phyloP scores from a whole-genome alignment of 2,113 vertebrate species.

The Donacobius atricapilla region DNA sequence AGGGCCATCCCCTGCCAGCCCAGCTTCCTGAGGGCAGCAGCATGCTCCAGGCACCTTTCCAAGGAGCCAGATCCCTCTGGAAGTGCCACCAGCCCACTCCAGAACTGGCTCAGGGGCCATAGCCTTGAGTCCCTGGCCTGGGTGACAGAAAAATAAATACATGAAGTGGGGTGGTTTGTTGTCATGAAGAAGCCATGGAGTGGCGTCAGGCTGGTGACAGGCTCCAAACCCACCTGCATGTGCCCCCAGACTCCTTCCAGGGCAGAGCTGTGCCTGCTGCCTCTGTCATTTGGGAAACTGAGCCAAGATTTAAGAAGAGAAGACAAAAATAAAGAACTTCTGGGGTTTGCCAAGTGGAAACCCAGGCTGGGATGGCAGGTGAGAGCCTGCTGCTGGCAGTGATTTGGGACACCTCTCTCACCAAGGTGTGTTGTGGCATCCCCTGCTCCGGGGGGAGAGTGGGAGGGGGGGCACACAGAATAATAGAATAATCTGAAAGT shows the following conservation, averaged over 20 bases:
- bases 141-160: background rate
- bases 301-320: background rate
- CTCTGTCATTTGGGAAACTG: background rate
- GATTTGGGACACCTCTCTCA: background rate
- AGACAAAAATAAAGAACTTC: background rate
- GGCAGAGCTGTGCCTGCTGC: background rate
- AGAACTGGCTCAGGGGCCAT: background rate
- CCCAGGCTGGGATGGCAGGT: background rate
- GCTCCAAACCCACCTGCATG: background rate
- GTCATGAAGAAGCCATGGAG: background rate
- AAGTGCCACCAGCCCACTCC: background rate
- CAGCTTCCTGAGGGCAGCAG: background rate
- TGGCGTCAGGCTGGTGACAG: background rate
- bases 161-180: background rate
- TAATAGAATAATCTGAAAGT: background rate
- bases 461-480: accelerated
- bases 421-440: background rate
- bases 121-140: background rate
- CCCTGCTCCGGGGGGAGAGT: background rate
- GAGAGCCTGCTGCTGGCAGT: background rate
- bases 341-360: background rate
- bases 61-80: background rate
- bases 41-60: background rate
- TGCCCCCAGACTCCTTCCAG: background rate
- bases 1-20: background rate